Conservation (phyloP, 2,797 vertebrate species). For the Pteropus rufus region DNA sequence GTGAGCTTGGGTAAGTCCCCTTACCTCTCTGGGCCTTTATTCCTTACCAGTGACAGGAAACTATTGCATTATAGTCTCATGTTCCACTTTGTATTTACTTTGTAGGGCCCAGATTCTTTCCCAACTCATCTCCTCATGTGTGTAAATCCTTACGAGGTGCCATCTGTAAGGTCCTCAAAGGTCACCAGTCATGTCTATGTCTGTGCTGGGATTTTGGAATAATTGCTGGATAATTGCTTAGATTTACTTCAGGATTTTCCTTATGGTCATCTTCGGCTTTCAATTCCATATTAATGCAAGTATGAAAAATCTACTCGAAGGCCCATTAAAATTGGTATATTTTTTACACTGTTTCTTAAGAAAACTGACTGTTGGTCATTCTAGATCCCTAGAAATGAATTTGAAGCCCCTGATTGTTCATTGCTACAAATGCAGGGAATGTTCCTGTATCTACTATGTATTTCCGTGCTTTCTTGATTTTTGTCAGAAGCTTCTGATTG, state of each 20-base stretch:
- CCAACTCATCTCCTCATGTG: neutral
- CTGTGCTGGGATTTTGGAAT: neutral
- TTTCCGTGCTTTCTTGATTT: neutral
- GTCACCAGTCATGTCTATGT: rapidly evolving
- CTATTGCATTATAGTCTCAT: neutral
- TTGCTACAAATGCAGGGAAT: neutral
- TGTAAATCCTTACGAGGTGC: neutral
- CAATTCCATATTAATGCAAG: neutral
- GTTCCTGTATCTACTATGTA: neutral
- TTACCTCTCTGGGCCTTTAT: neutral
- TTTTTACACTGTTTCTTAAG: neutral
- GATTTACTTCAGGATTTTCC: neutral
- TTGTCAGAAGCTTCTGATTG: neutral
- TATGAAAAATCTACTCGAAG: neutral
- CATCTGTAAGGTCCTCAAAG: neutral
- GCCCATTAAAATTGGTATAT: neutral
- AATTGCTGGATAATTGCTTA: neutral
- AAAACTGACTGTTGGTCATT: neutral
- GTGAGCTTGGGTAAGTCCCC: neutral
- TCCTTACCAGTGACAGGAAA: neutral
- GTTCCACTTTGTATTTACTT: neutral
- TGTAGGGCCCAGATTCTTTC: neutral
- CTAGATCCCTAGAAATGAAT: neutral
- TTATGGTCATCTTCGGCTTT: neutral
- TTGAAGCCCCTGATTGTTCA: neutral